Evolutionary conservation across 2,113 vertebrate genomes (phyloP).

Genomic region (Acanthochromis polyacanthus): DNA sequence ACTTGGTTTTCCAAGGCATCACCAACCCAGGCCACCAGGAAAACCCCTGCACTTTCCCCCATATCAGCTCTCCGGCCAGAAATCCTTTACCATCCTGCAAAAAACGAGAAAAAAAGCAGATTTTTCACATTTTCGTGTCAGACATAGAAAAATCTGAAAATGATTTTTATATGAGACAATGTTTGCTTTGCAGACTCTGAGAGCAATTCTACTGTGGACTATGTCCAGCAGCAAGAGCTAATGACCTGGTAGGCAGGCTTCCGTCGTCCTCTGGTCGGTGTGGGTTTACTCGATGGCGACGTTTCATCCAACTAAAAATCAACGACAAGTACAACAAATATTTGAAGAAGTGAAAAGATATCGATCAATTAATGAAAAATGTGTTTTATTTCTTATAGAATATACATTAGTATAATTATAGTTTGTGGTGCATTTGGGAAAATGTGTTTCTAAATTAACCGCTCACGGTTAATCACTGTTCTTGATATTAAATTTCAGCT

Average conservation of each 20-base stretch:
- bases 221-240: background rate
- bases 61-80: conserved; percentile 89
- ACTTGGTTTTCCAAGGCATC: conserved; percentile 88
- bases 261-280: conserved; percentile 56
- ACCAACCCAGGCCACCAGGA: conserved; percentile 95
- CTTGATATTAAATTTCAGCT: too few species aligned
- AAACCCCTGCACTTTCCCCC: conserved; percentile 95
- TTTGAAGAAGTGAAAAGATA: background rate
- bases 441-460: background rate
- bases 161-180: background rate
- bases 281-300: conserved; percentile 30
- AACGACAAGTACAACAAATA: conserved; percentile 11
- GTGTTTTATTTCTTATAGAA: background rate
- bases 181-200: background rate
- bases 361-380: background rate
- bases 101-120: background rate
- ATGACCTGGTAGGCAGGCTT: conserved; percentile 73
- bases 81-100: conserved; percentile 92
- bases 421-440: background rate
- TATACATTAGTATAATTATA: background rate
- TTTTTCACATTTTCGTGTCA: background rate
- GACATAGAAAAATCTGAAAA: background rate
- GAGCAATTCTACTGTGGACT: too few species aligned
- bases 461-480: too few species aligned
- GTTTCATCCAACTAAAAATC: conserved; percentile 62